These are phyloP conservation scores for Brachionus rubens DNA, from an alignment of 1,140 invertebrate genomes.

Conservation along the genomic window DNA sequence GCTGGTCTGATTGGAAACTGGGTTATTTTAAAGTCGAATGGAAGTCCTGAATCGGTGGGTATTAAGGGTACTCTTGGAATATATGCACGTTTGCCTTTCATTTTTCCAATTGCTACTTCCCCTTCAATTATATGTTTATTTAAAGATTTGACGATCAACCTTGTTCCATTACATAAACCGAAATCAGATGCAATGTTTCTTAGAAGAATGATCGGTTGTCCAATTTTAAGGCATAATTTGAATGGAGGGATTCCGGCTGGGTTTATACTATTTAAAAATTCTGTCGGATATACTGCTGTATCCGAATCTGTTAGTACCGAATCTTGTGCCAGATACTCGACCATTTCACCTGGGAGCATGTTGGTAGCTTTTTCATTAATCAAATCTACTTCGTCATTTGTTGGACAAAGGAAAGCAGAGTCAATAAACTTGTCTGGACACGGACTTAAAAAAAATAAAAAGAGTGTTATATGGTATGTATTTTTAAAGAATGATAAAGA, in stretches of 20 bases:
- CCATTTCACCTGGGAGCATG: background rate
- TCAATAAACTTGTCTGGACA: background rate
- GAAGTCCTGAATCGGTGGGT: slow-evolving; percentile 48
- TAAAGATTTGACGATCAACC: slow-evolving; percentile 51
- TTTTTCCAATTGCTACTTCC: slow-evolving; percentile 47
- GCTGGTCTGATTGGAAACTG: slow-evolving; percentile 62
- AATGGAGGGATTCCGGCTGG: slow-evolving; percentile 56
- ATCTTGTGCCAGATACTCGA: background rate
- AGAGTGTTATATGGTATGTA: no score
- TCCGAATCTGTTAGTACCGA: slow-evolving; percentile 3
- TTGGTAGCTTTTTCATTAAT: background rate
- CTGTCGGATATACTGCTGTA: slow-evolving; percentile 51
- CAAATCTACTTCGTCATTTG: background rate
- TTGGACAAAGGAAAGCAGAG: background rate
- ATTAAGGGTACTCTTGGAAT: slow-evolving; percentile 49
- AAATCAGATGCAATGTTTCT: slow-evolving; percentile 53
- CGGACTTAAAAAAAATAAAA: no score
- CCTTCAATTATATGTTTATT: slow-evolving; percentile 48
- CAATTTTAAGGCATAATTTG: slow-evolving; percentile 55
- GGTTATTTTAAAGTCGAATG: slow-evolving; percentile 59
- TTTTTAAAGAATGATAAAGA: no score
- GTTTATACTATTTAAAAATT: slow-evolving; percentile 56
- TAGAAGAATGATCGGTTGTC: slow-evolving; percentile 56
- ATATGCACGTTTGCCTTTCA: slow-evolving; percentile 43
- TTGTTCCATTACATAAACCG: slow-evolving; percentile 58